These are phyloP conservation scores for Nycticorax nycticorax DNA, from an alignment of 2,113 vertebrate species.

Conservation along the genomic window DNA sequence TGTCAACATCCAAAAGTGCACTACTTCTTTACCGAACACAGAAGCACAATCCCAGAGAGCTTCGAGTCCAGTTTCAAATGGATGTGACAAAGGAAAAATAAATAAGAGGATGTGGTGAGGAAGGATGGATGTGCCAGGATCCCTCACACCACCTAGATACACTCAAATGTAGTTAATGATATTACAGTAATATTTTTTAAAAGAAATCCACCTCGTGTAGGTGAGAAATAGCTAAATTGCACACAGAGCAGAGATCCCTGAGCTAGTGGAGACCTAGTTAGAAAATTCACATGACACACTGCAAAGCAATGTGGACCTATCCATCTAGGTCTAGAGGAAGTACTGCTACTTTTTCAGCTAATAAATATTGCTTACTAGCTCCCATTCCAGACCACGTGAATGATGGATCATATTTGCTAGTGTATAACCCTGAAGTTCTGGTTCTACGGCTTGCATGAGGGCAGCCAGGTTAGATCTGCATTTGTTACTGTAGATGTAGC, in stretches of 20 bases:
- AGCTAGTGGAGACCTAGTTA: neutral
- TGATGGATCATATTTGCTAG: neutral
- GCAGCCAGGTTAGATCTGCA: neutral
- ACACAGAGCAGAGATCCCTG: constrained; percentile 42
- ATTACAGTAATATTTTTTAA: neutral
- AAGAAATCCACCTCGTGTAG: neutral
- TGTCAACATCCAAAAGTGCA: neutral
- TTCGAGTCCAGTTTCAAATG: neutral
- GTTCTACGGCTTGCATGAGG: neutral
- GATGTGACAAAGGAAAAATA: constrained; percentile 11
- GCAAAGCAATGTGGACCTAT: neutral
- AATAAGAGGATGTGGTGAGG: neutral
- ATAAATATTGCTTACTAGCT: neutral
- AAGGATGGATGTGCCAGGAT: neutral
- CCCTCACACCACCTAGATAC: neutral
- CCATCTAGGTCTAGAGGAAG: neutral
- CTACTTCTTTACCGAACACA: neutral
- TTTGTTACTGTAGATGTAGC: neutral
- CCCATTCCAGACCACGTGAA: neutral
- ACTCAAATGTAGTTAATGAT: neutral
- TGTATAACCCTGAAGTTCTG: neutral
- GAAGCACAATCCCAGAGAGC: neutral
- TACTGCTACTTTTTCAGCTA: neutral
- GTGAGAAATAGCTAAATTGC: neutral
- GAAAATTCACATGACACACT: neutral